Conservation (phyloP, 2,888 invertebrate species). For the Apodemia zela region DNA sequence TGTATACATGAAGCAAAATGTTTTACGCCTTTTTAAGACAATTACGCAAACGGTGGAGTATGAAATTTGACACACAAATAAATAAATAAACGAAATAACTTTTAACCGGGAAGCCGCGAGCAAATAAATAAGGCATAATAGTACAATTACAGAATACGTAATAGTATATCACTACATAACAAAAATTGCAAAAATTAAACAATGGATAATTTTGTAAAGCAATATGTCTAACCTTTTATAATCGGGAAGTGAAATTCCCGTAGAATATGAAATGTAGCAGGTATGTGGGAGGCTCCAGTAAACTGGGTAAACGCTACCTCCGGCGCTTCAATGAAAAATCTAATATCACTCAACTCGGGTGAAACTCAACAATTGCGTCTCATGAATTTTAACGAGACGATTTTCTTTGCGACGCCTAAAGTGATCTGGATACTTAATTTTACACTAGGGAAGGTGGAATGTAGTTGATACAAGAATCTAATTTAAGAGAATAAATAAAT, state of each 20-base stretch:
- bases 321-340: slow-evolving; percentile 43
- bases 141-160: no score
- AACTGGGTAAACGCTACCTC: slow-evolving; percentile 27
- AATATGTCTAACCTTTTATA: background rate
- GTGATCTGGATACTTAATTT: slow-evolving; percentile 48
- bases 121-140: no score
- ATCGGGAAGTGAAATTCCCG: background rate
- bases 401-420: slow-evolving; percentile 57
- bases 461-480: background rate
- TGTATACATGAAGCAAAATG: no score
- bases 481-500: background rate
- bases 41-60: no score
- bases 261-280: background rate
- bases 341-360: slow-evolving; percentile 59
- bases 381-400: slow-evolving; percentile 69
- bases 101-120: no score
- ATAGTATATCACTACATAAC: no score
- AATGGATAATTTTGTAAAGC: background rate
- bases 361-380: slow-evolving; percentile 59
- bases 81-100: no score
- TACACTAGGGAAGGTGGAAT: slow-evolving; percentile 35
- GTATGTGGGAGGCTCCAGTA: background rate
- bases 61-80: no score
- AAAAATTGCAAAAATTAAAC: no score
- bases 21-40: no score